A percentile compares a stretch with the other conserved stretches of the same genome.
Evolutionary conservation across 2,113 vertebrate species (phyloP).

Genomic region (Zosterops pallidus): DNA sequence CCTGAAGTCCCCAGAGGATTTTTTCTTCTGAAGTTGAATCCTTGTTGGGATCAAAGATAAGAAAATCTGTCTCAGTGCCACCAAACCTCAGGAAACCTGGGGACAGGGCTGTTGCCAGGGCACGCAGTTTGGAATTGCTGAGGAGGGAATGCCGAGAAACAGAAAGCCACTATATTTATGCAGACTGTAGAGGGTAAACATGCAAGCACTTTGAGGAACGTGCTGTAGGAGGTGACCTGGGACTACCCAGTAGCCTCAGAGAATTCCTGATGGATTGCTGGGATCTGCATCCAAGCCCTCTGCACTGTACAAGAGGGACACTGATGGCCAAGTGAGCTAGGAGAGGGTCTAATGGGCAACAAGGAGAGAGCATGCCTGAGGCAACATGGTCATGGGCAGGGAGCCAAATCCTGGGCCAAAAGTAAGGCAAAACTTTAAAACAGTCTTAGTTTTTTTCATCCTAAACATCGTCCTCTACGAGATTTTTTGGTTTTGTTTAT

Average conservation of each 20-base stretch:
- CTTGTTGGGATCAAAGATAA: slow-evolving; percentile 82
- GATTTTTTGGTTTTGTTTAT: neutral
- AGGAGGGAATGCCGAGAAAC: neutral
- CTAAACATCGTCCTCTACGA: neutral
- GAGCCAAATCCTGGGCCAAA: neutral
- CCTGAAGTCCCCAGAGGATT: slow-evolving; percentile 47
- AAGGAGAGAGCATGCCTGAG: neutral
- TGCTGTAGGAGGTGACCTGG: neutral
- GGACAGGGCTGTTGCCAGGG: slow-evolving; percentile 79
- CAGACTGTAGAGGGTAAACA: neutral
- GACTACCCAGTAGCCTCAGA: neutral
- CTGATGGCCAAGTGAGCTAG: neutral
- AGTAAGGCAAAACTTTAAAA: neutral
- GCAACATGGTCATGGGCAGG: fast-evolving
- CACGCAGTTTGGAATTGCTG: slow-evolving; percentile 84
- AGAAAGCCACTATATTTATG: neutral
- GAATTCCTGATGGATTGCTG: neutral
- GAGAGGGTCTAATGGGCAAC: fast-evolving
- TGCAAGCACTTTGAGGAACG: neutral
- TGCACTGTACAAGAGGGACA: neutral
- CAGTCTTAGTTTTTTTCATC: neutral
- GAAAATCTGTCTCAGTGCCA: slow-evolving; percentile 90
- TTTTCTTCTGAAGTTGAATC: slow-evolving; percentile 64
- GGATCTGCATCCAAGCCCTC: neutral
- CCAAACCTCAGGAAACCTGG: slow-evolving; percentile 91